Evolutionary conservation across 64 coral and sea anemone genomes (phyloP).

Genomic region (Pachyseris speciosa): DNA sequence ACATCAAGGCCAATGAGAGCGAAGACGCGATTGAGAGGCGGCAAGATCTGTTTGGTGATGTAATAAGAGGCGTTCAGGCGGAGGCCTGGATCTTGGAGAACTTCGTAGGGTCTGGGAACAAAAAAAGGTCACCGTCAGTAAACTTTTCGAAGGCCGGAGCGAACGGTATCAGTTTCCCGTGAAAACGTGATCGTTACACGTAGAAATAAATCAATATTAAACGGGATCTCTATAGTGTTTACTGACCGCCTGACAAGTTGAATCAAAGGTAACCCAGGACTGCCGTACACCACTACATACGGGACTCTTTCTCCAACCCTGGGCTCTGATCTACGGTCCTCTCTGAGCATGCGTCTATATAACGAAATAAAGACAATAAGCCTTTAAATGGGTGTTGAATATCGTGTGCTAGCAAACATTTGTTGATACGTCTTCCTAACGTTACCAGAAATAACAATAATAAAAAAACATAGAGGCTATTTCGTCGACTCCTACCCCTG

Average conservation of each 20-base stretch:
- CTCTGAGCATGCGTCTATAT: slow-evolving; percentile 83
- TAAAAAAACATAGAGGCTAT: background rate
- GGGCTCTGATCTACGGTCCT: slow-evolving; percentile 94
- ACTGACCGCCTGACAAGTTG: slow-evolving; percentile 89
- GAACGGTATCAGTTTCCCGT: too few relatives aligned
- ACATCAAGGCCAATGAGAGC: slow-evolving; percentile 89
- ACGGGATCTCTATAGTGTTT: too few relatives aligned
- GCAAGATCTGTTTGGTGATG: slow-evolving; percentile 95
- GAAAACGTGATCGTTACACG: too few relatives aligned
- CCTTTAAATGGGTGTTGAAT: too few relatives aligned
- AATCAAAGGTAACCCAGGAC: slow-evolving; percentile 91
- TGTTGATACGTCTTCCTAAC: too few relatives aligned
- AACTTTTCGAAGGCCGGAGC: background rate
- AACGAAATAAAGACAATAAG: background rate
- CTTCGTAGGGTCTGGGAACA: slow-evolving; percentile 77
- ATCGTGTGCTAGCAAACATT: too few relatives aligned
- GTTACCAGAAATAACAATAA: background rate
- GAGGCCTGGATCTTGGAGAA: slow-evolving; percentile 81
- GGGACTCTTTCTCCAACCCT: slow-evolving; percentile 93
- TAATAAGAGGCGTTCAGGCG: slow-evolving; percentile 94
- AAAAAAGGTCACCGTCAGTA: background rate
- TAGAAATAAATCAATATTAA: too few relatives aligned
- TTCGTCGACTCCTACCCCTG: background rate
- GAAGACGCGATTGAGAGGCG: slow-evolving; percentile 88
- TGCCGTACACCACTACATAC: slow-evolving; percentile 96